Conservation (phyloP, 2,113 vertebrate species). For the Alligator mississippiensis region DNA sequence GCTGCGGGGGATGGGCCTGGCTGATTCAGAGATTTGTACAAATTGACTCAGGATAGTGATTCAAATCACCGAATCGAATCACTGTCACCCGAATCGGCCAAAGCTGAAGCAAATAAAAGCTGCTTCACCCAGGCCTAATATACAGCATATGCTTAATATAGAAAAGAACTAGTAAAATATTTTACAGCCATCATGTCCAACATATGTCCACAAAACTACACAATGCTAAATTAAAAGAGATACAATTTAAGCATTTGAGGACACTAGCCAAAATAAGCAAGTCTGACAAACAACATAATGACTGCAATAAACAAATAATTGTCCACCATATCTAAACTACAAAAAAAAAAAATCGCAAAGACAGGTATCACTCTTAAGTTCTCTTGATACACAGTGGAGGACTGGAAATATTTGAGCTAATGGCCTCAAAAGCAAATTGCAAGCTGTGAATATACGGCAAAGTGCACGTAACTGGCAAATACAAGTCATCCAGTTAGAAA, state of each 20-base stretch:
- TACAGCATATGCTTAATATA: not conserved
- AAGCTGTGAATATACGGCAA: constrained; percentile 34
- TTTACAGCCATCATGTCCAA: not conserved
- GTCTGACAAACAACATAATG: not conserved
- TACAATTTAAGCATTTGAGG: not conserved
- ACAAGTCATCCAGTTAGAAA: constrained; percentile 44
- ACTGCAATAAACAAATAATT: not conserved
- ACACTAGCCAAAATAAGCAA: not conserved
- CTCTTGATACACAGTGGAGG: not conserved
- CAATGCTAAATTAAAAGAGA: not conserved
- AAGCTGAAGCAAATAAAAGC: too few species aligned
- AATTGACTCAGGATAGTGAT: too few species aligned
- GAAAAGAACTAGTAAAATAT: not conserved
- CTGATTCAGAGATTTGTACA: too few species aligned
- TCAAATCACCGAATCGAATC: too few species aligned
- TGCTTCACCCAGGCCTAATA: too few species aligned
- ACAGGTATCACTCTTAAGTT: not conserved
- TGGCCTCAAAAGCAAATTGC: not conserved
- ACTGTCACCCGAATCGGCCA: too few species aligned
- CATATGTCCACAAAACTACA: not conserved
- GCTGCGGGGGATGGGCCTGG: too few species aligned
- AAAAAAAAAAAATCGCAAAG: not conserved
- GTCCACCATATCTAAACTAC: not conserved
- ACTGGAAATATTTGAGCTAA: not conserved
- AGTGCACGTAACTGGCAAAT: constrained; percentile 50